Percentiles rank a stretch among this genome's conserved stretches.
These are phyloP conservation scores for Lasioglossum pauxillum DNA, from an alignment of 2,888 invertebrate species.

Conservation along the genomic window DNA sequence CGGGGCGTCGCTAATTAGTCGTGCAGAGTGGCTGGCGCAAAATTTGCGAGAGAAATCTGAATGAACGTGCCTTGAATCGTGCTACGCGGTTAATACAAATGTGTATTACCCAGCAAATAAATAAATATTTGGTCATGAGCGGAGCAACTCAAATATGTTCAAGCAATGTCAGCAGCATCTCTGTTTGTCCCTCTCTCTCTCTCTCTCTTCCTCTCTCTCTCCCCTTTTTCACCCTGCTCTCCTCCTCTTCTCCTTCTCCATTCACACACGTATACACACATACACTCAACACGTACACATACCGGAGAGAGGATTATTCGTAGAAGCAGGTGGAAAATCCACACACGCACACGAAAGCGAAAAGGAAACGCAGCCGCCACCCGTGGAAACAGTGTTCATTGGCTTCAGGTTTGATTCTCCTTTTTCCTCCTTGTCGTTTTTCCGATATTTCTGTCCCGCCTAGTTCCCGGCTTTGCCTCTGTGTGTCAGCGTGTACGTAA, in stretches of 20 bases:
- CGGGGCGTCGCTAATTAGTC: constrained; percentile 68
- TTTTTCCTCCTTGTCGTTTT: constrained; percentile 15
- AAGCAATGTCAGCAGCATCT: constrained; percentile 79
- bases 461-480: neutral
- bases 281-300: neutral
- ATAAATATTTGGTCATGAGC: constrained; percentile 83
- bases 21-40: constrained; percentile 64
- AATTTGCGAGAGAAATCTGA: constrained; percentile 73
- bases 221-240: constrained; percentile 32
- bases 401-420: constrained; percentile 20
- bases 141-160: constrained; percentile 81
- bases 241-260: constrained; percentile 38
- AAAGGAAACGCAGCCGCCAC: constrained; percentile 9
- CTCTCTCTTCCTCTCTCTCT: constrained; percentile 20
- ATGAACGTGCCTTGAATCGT: constrained; percentile 73
- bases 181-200: constrained; percentile 59
- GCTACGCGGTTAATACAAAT: constrained; percentile 75
- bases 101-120: constrained; percentile 81
- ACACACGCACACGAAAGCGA: neutral
- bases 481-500: neutral
- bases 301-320: neutral
- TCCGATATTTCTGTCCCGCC: neutral
- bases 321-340: neutral
- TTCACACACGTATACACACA: neutral
- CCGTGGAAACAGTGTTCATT: constrained; percentile 23